phyloP scores from a whole-genome alignment of 2,113 vertebrate species.

The Tragelaphus buxtoni region DNA sequence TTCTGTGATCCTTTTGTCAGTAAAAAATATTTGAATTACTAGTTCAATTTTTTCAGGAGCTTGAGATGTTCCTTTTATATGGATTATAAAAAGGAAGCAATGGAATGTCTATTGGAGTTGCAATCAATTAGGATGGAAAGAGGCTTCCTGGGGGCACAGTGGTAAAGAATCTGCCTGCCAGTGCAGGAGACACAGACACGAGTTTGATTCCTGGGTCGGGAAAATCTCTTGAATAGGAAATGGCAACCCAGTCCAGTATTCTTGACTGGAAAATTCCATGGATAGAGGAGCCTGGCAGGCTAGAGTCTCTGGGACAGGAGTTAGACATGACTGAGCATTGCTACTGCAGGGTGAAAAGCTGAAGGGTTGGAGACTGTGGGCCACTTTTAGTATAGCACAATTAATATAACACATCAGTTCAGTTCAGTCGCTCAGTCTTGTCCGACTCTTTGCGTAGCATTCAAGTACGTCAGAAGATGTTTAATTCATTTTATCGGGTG shows the following conservation, averaged over 20 bases:
- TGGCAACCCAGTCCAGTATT: too few relatives aligned
- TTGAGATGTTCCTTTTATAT: neutral
- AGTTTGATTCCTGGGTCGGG: too few relatives aligned
- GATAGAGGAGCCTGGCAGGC: too few relatives aligned
- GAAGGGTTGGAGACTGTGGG: neutral
- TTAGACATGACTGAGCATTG: too few relatives aligned
- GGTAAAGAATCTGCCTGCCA: too few relatives aligned
- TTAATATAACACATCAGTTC: neutral
- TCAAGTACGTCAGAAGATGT: neutral
- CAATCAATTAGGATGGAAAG: neutral
- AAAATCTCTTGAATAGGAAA: too few relatives aligned
- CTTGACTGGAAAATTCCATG: too few relatives aligned
- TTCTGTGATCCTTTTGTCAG: neutral
- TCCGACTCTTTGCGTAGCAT: neutral
- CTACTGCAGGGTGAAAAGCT: neutral
- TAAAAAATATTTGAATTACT: neutral
- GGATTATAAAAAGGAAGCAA: neutral
- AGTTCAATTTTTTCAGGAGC: neutral
- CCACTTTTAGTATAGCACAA: neutral
- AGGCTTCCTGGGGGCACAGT: too few relatives aligned
- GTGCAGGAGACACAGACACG: too few relatives aligned
- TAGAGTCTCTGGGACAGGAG: too few relatives aligned
- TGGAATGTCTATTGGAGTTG: neutral
- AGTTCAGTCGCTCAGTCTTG: too few relatives aligned
- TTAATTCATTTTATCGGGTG: neutral